Evolutionary conservation across 2,113 vertebrate genomes (phyloP).

Genomic region (Ursus arctos): DNA sequence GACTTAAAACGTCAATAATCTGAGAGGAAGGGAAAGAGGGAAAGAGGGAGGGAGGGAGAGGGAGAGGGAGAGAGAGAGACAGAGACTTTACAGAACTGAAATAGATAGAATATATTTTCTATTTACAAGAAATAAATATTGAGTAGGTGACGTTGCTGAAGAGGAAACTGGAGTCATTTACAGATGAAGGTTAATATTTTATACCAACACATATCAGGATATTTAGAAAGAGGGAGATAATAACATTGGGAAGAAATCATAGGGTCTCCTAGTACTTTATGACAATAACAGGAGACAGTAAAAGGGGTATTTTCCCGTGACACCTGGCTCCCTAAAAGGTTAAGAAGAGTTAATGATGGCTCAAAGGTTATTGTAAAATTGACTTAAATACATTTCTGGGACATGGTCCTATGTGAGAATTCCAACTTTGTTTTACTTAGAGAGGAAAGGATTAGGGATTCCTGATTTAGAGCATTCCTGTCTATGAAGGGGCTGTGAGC

Average conservation of each 20-base stretch:
- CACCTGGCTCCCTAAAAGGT: conserved; percentile 27
- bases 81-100: background rate
- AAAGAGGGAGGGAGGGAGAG: background rate
- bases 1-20: background rate
- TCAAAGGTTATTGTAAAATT: background rate
- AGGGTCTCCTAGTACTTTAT: background rate
- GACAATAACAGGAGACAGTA: background rate
- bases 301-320: background rate
- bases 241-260: background rate
- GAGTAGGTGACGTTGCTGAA: background rate
- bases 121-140: background rate
- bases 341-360: conserved; percentile 28
- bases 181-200: background rate
- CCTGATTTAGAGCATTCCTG: conserved; percentile 19
- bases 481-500: background rate
- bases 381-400: conserved; percentile 33
- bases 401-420: background rate
- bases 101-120: background rate
- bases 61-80: no score
- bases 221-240: background rate
- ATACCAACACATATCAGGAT: background rate
- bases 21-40: background rate
- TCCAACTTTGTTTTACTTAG: conserved; percentile 33
- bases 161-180: background rate
- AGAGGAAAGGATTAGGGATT: background rate